Evolutionary conservation across 2,888 invertebrate genomes (phyloP).

Genomic region (Ormyrus thymus): DNA sequence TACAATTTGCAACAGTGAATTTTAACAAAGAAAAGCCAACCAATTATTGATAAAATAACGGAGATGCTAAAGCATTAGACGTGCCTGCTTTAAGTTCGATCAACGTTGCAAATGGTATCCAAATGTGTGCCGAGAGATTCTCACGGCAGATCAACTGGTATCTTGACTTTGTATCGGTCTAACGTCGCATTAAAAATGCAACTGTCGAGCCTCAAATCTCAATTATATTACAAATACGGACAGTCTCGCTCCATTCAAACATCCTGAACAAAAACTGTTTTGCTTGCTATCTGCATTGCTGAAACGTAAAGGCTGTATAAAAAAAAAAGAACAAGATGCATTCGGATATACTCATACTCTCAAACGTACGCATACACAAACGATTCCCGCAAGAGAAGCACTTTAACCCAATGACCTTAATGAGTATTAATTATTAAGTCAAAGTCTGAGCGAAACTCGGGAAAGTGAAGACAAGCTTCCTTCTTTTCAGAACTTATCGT

Average conservation of each 20-base stretch:
- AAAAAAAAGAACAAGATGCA: slow-evolving; percentile 11
- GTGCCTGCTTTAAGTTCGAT: too few species aligned
- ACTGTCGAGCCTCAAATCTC: slow-evolving; percentile 16
- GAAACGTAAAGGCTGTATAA: slow-evolving; percentile 15
- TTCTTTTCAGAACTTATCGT: neutral
- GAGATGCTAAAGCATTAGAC: too few species aligned
- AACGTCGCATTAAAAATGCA: slow-evolving; percentile 18
- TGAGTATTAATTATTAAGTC: slow-evolving; percentile 58
- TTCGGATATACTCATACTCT: slow-evolving; percentile 4
- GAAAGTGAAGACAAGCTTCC: slow-evolving; percentile 25
- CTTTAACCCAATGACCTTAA: slow-evolving; percentile 67
- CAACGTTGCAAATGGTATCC: slow-evolving; percentile 4
- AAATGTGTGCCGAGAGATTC: slow-evolving; percentile 14
- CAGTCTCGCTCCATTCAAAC: slow-evolving; percentile 27
- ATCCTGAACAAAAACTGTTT: slow-evolving; percentile 29
- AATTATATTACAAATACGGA: slow-evolving; percentile 38
- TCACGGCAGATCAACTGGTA: slow-evolving; percentile 25
- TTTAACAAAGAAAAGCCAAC: too few species aligned
- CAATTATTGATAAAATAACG: too few species aligned
- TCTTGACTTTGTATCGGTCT: slow-evolving; percentile 38
- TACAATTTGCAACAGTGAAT: neutral
- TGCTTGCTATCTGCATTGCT: slow-evolving; percentile 15
- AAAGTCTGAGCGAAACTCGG: slow-evolving; percentile 32
- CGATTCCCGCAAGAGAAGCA: slow-evolving; percentile 50
- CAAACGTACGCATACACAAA: slow-evolving; percentile 9